Conservation (phyloP, 2,797 vertebrate species). For the Thripadectes ignobilis region DNA sequence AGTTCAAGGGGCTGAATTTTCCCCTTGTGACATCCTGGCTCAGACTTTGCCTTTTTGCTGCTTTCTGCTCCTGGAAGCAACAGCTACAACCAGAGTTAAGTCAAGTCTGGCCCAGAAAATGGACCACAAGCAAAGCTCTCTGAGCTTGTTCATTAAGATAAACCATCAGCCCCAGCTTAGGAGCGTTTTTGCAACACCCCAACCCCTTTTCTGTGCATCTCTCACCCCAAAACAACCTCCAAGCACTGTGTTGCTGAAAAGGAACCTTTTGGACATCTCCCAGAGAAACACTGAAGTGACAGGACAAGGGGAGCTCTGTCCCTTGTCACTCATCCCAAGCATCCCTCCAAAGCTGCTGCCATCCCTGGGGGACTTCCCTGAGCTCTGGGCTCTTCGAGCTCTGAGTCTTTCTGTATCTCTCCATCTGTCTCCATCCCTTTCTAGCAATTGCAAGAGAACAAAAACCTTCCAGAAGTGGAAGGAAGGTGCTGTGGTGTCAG, state of each 20-base stretch:
- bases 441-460: neutral
- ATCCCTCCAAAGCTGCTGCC: neutral
- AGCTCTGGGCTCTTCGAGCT: neutral
- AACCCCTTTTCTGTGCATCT: neutral
- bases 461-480: neutral
- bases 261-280: neutral
- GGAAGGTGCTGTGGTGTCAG: neutral
- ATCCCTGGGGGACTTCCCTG: neutral
- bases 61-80: neutral
- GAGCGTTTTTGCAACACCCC: neutral
- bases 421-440: neutral
- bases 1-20: neutral
- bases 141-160: neutral
- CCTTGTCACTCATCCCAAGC: neutral
- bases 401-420: neutral
- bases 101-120: neutral
- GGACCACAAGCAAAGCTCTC: neutral
- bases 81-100: neutral
- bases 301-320: neutral
- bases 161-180: neutral
- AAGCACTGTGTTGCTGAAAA: neutral
- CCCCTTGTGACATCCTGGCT: neutral
- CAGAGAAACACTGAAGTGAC: neutral
- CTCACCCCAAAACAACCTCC: neutral
- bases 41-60: neutral